Evolutionary conservation across 2,113 vertebrate species (phyloP).

Genomic region (Prunella himalayana): DNA sequence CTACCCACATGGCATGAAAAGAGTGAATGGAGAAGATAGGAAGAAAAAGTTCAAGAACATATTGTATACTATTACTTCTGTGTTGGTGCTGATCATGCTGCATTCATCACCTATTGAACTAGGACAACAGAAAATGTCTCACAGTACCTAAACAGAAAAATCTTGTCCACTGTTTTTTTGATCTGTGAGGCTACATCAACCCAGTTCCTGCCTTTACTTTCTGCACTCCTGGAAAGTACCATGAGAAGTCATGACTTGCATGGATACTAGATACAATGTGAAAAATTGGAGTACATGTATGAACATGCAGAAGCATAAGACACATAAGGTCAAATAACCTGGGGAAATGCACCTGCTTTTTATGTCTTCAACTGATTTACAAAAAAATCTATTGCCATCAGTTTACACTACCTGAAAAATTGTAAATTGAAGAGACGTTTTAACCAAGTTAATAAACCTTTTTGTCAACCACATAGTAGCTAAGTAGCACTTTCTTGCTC

Average conservation of each 20-base stretch:
- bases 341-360: conserved; percentile 25
- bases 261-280: not conserved
- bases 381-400: not conserved
- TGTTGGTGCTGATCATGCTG: not conserved
- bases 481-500: not conserved
- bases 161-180: not conserved
- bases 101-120: not conserved
- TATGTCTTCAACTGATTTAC: not conserved
- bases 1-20: conserved; percentile 21
- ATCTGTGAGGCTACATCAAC: not conserved
- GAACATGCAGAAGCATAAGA: not conserved
- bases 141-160: not conserved
- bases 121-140: not conserved
- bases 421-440: not conserved
- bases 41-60: not conserved
- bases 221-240: not conserved
- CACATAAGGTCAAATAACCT: not conserved
- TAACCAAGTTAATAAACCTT: not conserved
- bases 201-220: not conserved
- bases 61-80: not conserved
- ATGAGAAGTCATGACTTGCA: not conserved
- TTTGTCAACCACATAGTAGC: not conserved
- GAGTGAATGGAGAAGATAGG: not conserved
- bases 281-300: not conserved
- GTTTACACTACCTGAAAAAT: not conserved